Evolutionary conservation across 2,888 invertebrate genomes (phyloP), one percentile per base, ranked within the genome.

Genomic region (Stenichneumon culpator): DNA sequence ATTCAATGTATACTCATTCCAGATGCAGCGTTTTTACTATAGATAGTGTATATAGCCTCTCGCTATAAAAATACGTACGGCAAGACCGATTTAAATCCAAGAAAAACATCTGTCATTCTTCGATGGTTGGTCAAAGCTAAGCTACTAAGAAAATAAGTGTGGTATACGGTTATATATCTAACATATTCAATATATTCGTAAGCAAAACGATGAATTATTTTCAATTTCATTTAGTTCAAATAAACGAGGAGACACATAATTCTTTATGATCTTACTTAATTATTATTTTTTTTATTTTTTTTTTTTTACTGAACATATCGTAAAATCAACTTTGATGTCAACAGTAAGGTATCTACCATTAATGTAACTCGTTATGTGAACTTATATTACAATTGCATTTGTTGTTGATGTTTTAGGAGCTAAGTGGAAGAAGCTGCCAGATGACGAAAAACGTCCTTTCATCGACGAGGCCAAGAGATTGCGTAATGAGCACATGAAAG

Each of bases 381-480:
- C 5, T 16, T 63, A 25, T 16, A 28, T 32, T 63, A 32, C 28
- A 32, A 28, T 14, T 7, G 25, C 63, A 32, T 44, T 75, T 67
- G 50, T 28, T 50, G 47, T 39, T 60, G 54, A 7, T 85, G 74
- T 90, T 94, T 11, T 94, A 97, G 97, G 99, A 89, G 98, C 98
- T 16, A 98, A 99, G 95, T 99, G 99, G 99, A 99, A 99, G 94
- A 95, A 98, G 75, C 95, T 99, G 65, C 97, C 97, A 2, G 99
- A 99, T 95, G 97, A 98, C 89, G 98, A 99, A 93, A 99, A 99
- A 94, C 95, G 99, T 92, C 99, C 99, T 36, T 99, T 99, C 95
- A 99, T 99, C 89, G 99, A 99, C 94, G 99, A 99, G 94, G 99
- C 99, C 16, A 99, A 99, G 94, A 96, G 99, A 86, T 96, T 99